phyloP scores from a whole-genome alignment of 2,888 invertebrate genomes.

The Mythimna albipuncta region DNA sequence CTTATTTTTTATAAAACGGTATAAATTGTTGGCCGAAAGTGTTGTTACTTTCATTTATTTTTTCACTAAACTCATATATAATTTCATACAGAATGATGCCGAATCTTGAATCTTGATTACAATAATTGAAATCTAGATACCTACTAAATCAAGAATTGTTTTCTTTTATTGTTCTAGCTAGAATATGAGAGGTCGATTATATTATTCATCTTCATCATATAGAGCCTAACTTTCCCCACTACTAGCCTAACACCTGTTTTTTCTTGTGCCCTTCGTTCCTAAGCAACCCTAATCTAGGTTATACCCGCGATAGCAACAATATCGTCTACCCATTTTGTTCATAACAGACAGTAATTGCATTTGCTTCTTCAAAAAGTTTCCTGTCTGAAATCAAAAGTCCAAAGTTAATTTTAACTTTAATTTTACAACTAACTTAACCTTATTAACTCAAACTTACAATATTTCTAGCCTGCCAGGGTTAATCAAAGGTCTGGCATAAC shows the following conservation, averaged over 20 bases:
- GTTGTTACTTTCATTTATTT: neutral
- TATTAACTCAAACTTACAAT: conserved; percentile 23
- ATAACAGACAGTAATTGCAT: neutral
- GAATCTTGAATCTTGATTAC: neutral
- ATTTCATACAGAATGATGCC: neutral
- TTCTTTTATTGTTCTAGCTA: neutral
- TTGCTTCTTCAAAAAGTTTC: conserved; percentile 1
- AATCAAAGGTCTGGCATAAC: conserved; percentile 29
- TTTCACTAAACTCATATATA: neutral
- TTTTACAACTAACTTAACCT: neutral
- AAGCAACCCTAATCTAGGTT: too few species aligned
- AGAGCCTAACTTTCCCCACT: too few species aligned
- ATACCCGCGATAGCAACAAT: too few species aligned
- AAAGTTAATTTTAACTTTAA: conserved; percentile 11
- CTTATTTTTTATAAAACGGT: neutral
- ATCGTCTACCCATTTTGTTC: neutral
- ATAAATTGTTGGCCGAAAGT: too few species aligned
- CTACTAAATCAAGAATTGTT: neutral
- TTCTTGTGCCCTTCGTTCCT: too few species aligned
- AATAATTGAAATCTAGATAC: neutral
- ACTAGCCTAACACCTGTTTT: too few species aligned
- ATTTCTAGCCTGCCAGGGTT: neutral
- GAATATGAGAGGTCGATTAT: neutral
- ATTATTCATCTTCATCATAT: too few species aligned
- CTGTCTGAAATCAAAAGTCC: neutral